Evolutionary conservation across 1,140 invertebrate species (phyloP), one percentile per base, ranked within the genome.

Genomic region (Arion vulgaris): DNA sequence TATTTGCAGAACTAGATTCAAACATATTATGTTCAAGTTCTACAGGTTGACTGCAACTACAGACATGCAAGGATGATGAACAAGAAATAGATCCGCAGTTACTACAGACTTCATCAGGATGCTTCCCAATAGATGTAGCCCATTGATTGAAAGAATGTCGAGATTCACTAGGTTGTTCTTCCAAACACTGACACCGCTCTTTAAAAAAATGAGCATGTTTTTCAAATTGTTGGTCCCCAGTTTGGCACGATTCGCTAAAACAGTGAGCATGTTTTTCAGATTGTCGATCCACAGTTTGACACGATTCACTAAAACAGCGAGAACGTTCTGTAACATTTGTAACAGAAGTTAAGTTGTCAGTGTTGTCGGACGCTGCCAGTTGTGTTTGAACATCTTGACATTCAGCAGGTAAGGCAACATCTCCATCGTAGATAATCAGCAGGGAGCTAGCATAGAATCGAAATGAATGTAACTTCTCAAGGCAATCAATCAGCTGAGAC

Each of bases 401-500:
- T n/a, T 4, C 36, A 39, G 71, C 36, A 19, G 36, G n/a, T 23
- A 39, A 15, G 17, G 36, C 36, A 72, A 81, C 81, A 26, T 62
- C 51, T 11, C 97, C 97, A 92, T 98, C 97, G 92, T 98, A 98
- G 34, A 98, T 96, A 84, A 99, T 95, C 38, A 98, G 93, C 53
- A 98, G 93, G 13, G 97, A 95, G 95, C 97, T 98, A 26, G 97
- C 98, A 93, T 98, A 99, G 92, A 98, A 99, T 86, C 98, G 94
- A 92, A 97, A 98, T 91, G 95, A 96, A 87, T 96, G 95, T 92
- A 97, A 96, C 91, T 95, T 95, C 90, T 96, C 95, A 85, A 98
- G 95, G 69, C 96, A 95, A 72, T 94, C 93, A 36, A 95, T 93
- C 62, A 98, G 92, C 85, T 95, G 94, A 84, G 95, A 94, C 80